phyloP scores from a whole-genome alignment of 2,113 vertebrate genomes.

The Balaeniceps rex region DNA sequence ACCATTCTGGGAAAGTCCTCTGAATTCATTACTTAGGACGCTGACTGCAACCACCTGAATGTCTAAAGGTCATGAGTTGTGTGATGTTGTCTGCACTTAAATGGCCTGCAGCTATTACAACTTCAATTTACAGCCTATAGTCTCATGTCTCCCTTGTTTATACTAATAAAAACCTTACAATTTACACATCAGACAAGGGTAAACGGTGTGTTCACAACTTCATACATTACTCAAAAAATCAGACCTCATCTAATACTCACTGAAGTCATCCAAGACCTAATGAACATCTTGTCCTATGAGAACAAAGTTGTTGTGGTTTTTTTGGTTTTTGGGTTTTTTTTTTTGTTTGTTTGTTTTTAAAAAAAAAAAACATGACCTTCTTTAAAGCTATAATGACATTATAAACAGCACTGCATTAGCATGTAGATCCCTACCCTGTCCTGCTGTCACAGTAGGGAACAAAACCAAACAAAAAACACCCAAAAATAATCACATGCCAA shows the following conservation, averaged over 20 bases:
- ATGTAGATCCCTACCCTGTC: too few relatives aligned
- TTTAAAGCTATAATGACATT: neutral
- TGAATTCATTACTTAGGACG: neutral
- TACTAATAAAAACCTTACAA: neutral
- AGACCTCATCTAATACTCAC: neutral
- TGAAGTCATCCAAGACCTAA: neutral
- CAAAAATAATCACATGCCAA: neutral
- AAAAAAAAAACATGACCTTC: too few relatives aligned
- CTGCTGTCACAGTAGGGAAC: neutral
- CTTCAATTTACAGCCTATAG: neutral
- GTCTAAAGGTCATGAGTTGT: neutral
- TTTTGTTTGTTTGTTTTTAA: too few relatives aligned
- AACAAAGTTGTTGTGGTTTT: too few relatives aligned
- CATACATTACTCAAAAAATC: neutral
- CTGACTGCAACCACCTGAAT: too few relatives aligned
- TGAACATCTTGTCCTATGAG: neutral
- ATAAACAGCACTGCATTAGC: neutral
- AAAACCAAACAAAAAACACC: neutral
- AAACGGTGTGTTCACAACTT: neutral
- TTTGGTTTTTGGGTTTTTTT: too few relatives aligned
- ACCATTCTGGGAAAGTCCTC: too few relatives aligned
- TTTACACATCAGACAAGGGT: neutral
- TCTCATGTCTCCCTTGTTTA: neutral
- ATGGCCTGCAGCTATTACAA: neutral
- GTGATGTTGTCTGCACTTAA: neutral